A percentile compares a stretch with the other conserved stretches of the same genome.
Conservation (phyloP, 1,140 invertebrate species). For the Asobara japonica region DNA sequence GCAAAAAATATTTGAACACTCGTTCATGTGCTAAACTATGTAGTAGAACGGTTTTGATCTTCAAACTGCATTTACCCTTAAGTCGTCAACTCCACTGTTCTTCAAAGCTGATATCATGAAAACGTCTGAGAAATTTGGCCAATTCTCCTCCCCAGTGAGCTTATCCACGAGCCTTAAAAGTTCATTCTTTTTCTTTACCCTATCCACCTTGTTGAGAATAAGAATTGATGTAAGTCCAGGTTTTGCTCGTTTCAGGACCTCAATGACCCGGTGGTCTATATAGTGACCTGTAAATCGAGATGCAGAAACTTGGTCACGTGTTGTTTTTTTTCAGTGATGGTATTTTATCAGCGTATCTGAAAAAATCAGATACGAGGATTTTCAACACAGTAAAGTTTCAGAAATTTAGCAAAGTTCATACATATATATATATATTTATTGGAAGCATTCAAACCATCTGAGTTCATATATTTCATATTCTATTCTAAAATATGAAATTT, state of each 20-base stretch:
- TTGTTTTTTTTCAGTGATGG: too few species aligned
- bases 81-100: constrained; percentile 78
- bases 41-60: not conserved
- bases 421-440: too few species aligned
- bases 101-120: constrained; percentile 90
- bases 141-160: constrained; percentile 76
- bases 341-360: too few species aligned
- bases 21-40: not conserved
- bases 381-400: too few species aligned
- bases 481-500: too few species aligned
- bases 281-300: too few species aligned
- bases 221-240: constrained; percentile 77
- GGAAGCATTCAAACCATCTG: too few species aligned
- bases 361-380: too few species aligned
- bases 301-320: too few species aligned
- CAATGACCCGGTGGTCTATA: constrained; percentile 76
- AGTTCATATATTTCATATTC: too few species aligned
- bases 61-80: constrained; percentile 71
- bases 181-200: constrained; percentile 78
- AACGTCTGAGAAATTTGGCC: constrained; percentile 82
- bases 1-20: too few species aligned
- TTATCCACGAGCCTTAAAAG: constrained; percentile 76
- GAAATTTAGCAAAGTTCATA: too few species aligned
- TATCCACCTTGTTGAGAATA: constrained; percentile 91
- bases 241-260: constrained; percentile 76